Percentiles rank a stretch among this genome's conserved stretches.
Evolutionary conservation across 30 jellyfish, hydroid and myxozoan species (phyloP).

Genomic region (Catostylus mosaicus): DNA sequence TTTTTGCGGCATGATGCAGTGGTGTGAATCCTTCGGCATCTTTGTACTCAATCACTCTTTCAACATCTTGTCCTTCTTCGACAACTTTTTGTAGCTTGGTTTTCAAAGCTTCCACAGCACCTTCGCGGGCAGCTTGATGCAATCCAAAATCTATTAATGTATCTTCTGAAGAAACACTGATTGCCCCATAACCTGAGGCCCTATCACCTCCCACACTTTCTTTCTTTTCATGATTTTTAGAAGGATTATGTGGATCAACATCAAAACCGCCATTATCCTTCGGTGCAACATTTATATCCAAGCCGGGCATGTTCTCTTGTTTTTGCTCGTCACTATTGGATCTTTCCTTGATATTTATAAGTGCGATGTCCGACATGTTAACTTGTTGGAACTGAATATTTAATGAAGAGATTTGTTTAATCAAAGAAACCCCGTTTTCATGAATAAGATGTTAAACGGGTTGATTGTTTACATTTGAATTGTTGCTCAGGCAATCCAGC

Average conservation of each 20-base stretch:
- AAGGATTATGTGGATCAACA: background rate
- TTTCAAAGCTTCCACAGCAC: conserved; percentile 60
- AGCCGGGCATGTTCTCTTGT: conserved; percentile 11
- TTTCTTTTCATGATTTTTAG: background rate
- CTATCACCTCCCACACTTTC: conserved; percentile 26
- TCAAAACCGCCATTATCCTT: conserved; percentile 27
- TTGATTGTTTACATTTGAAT: too few relatives aligned
- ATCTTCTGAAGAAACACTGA: conserved; percentile 31
- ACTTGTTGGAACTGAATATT: background rate
- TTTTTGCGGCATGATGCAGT: conserved; percentile 90
- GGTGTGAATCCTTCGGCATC: conserved; percentile 83
- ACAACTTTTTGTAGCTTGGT: conserved; percentile 27
- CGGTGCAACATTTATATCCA: background rate
- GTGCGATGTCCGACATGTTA: conserved; percentile 52
- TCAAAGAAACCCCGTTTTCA: too few relatives aligned
- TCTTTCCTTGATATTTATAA: conserved; percentile 24
- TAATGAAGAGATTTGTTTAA: too few relatives aligned
- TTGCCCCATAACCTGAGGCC: conserved; percentile 32
- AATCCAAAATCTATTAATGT: conserved; percentile 45
- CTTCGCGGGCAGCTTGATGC: conserved; percentile 96
- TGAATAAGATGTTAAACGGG: too few relatives aligned
- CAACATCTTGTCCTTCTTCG: conserved; percentile 51
- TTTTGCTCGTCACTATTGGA: conserved; percentile 1
- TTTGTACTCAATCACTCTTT: conserved; percentile 50
- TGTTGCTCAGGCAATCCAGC: background rate